These are phyloP conservation scores for Cantharis rustica DNA, from an alignment of 2,888 invertebrate genomes.

Conservation along the genomic window DNA sequence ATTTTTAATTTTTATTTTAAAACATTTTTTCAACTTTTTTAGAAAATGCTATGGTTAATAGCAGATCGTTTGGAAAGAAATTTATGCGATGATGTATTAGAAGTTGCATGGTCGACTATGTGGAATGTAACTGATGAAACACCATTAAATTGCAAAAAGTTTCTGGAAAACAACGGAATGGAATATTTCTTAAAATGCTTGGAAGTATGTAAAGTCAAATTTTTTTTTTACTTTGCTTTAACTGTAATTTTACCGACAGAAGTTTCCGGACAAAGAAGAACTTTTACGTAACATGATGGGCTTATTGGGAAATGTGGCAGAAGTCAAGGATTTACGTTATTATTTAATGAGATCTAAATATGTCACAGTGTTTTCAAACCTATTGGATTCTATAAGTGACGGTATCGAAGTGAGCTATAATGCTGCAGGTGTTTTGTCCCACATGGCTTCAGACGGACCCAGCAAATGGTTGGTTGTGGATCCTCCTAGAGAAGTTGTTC, in stretches of 20 bases:
- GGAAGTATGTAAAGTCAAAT: constrained; percentile 63
- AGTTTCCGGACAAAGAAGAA: constrained; percentile 87
- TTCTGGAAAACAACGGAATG: constrained; percentile 89
- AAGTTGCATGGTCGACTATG: constrained; percentile 99
- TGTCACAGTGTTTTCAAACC: constrained; percentile 82
- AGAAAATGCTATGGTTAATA: constrained; percentile 89
- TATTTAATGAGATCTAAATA: constrained; percentile 85
- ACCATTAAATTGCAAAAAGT: constrained; percentile 89
- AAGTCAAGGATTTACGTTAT: constrained; percentile 80
- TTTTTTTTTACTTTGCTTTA: background rate
- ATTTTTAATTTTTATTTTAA: too few species aligned
- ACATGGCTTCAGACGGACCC: constrained; percentile 91
- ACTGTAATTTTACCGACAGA: constrained; percentile 57
- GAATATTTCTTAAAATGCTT: constrained; percentile 87
- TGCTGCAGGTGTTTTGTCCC: constrained; percentile 93
- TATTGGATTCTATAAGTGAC: constrained; percentile 85
- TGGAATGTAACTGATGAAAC: constrained; percentile 99
- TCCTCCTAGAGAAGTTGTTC: constrained; percentile 74
- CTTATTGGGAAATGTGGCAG: constrained; percentile 92
- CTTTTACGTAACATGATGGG: constrained; percentile 98
- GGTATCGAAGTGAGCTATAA: constrained; percentile 98
- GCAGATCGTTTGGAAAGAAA: constrained; percentile 75
- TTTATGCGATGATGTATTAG: constrained; percentile 92
- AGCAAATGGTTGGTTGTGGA: constrained; percentile 78
- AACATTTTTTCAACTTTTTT: too few species aligned